Percentiles rank a stretch among this genome's conserved stretches.
Evolutionary conservation across 2,797 vertebrate genomes (phyloP).

Genomic region (Anniella stebbinsi): DNA sequence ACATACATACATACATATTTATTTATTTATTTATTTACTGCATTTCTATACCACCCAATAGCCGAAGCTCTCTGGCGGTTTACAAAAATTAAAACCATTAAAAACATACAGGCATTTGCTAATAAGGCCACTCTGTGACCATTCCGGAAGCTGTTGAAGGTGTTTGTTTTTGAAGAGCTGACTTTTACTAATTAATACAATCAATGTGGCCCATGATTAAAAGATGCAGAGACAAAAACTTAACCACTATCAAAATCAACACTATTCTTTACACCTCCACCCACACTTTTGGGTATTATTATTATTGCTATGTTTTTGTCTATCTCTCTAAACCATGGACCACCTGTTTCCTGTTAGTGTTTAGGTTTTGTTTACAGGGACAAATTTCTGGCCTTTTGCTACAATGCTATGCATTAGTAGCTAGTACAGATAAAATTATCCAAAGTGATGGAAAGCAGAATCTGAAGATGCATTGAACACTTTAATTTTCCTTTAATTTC

Average conservation of each 20-base stretch:
- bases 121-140: neutral
- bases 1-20: too few relatives aligned
- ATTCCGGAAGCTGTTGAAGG: neutral
- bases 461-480: neutral
- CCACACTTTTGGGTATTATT: neutral
- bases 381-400: neutral
- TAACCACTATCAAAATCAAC: neutral
- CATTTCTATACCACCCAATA: too few relatives aligned
- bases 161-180: neutral
- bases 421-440: neutral
- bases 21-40: too few relatives aligned
- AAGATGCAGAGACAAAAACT: neutral
- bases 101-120: neutral
- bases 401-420: neutral
- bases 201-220: too few relatives aligned
- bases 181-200: neutral
- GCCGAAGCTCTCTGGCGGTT: too few relatives aligned
- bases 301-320: neutral
- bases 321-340: neutral
- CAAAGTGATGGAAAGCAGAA: neutral
- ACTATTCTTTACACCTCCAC: too few relatives aligned
- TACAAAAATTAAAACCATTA: too few relatives aligned
- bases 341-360: neutral
- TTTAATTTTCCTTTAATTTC: conserved; percentile 1
- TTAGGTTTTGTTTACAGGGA: neutral